phyloP scores from a whole-genome alignment of 1,140 invertebrate genomes.

The Hyles vespertilio region DNA sequence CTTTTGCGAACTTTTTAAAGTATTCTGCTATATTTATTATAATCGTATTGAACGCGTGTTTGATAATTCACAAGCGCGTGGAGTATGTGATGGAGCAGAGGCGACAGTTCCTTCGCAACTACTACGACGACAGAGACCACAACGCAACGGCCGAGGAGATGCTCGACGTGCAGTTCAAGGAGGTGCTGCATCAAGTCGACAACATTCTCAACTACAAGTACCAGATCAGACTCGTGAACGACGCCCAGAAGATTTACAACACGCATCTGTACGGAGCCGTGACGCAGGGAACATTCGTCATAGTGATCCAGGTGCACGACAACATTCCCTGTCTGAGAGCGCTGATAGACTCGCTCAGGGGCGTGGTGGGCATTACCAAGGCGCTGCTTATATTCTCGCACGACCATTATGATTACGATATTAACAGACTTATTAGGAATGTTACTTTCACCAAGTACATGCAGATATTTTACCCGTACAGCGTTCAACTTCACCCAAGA shows the following conservation, averaged over 20 bases:
- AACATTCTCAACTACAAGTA: constrained; percentile 11
- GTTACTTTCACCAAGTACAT: constrained; percentile 28
- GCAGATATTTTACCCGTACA: constrained; percentile 41
- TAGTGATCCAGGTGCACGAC: constrained; percentile 35
- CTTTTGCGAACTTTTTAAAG: background rate
- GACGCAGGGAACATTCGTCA: constrained; percentile 14
- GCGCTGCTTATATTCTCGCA: constrained; percentile 37
- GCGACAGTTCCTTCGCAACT: background rate
- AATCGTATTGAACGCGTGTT: background rate
- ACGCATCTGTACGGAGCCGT: constrained; percentile 10
- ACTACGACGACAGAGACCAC: constrained; percentile 3
- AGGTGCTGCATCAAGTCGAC: constrained; percentile 2
- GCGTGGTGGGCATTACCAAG: constrained; percentile 22
- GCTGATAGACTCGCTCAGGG: constrained; percentile 25
- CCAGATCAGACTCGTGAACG: constrained; percentile 15
- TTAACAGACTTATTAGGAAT: constrained; percentile 25
- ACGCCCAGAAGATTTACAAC: constrained; percentile 17
- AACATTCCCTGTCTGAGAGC: constrained; percentile 23
- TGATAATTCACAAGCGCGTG: constrained; percentile 1
- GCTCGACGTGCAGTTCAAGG: constrained; percentile 3
- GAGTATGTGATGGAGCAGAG: constrained; percentile 2
- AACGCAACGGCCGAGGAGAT: background rate
- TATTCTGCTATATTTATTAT: constrained; percentile 1
- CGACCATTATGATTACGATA: constrained; percentile 26
- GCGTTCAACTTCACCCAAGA: constrained; percentile 30